These are phyloP conservation scores for Campylomormyrus tamandua DNA, from an alignment of 2,113 vertebrate species.

Conservation along the genomic window DNA sequence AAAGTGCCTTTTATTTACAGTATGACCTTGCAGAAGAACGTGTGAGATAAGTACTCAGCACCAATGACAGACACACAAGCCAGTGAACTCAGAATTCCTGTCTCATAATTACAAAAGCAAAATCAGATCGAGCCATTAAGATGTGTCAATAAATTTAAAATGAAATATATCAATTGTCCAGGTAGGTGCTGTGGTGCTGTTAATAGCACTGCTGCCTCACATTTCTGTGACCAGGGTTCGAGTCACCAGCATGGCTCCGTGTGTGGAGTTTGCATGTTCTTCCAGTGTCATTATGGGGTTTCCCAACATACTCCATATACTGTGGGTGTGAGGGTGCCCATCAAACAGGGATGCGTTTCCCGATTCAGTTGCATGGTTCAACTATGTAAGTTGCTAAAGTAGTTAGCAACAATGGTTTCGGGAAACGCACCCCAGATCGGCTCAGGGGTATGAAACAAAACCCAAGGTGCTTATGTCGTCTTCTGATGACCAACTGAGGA, in stretches of 20 bases:
- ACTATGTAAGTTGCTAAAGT: too few relatives aligned
- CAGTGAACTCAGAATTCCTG: background rate
- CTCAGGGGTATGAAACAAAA: background rate
- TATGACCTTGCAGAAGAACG: background rate
- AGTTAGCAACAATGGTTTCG: too few relatives aligned
- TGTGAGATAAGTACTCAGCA: background rate
- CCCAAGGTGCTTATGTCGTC: background rate
- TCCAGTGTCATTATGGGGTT: background rate
- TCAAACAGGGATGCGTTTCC: too few relatives aligned
- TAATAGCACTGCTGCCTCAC: background rate
- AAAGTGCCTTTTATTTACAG: background rate
- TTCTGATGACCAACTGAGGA: background rate
- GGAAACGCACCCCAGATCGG: too few relatives aligned
- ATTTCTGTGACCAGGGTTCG: background rate
- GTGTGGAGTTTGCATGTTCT: too few relatives aligned
- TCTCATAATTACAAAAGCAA: background rate
- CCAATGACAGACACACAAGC: background rate
- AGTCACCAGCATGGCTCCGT: background rate
- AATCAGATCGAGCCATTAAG: background rate
- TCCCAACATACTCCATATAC: background rate
- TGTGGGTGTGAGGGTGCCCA: background rate
- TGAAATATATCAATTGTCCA: background rate
- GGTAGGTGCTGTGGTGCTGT: background rate
- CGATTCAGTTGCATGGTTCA: too few relatives aligned
- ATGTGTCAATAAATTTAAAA: background rate